Conservation (phyloP, 1,140 invertebrate species). For the Latrodectus geometricus region DNA sequence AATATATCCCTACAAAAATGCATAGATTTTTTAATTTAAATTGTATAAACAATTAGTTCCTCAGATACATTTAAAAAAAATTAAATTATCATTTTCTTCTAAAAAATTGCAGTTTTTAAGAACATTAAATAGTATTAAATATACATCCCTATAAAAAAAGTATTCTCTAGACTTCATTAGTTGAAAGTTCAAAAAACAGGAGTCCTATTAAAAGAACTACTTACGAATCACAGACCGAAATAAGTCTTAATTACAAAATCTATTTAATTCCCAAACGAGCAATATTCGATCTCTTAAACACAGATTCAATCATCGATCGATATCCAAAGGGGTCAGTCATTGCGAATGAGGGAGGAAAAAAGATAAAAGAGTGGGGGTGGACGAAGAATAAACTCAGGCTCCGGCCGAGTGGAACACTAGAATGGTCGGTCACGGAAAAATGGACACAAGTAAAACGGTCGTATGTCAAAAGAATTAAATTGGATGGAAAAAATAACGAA, state of each 20-base stretch:
- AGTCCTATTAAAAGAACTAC: not conserved
- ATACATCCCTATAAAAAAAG: too few species aligned
- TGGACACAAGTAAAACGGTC: conserved; percentile 58
- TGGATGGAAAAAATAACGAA: conserved; percentile 58
- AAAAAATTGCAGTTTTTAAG: too few species aligned
- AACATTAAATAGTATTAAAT: too few species aligned
- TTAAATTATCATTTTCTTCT: too few species aligned
- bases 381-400: conserved; percentile 51
- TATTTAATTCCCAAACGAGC: not conserved
- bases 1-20: too few species aligned
- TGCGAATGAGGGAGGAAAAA: not conserved
- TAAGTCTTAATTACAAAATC: not conserved
- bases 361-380: not conserved
- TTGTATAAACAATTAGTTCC: too few species aligned
- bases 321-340: conserved; percentile 54
- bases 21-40: too few species aligned
- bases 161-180: too few species aligned
- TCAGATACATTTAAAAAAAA: too few species aligned
- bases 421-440: conserved; percentile 55
- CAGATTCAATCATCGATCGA: conserved; percentile 36
- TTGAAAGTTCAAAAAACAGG: too few species aligned
- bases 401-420: conserved; percentile 49
- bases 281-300: conserved; percentile 30
- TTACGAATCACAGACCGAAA: not conserved
- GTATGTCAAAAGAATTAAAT: conserved; percentile 60